These are phyloP conservation scores for Philypnodon macrostomus DNA, from an alignment of 2,797 vertebrate species.

Conservation along the genomic window DNA sequence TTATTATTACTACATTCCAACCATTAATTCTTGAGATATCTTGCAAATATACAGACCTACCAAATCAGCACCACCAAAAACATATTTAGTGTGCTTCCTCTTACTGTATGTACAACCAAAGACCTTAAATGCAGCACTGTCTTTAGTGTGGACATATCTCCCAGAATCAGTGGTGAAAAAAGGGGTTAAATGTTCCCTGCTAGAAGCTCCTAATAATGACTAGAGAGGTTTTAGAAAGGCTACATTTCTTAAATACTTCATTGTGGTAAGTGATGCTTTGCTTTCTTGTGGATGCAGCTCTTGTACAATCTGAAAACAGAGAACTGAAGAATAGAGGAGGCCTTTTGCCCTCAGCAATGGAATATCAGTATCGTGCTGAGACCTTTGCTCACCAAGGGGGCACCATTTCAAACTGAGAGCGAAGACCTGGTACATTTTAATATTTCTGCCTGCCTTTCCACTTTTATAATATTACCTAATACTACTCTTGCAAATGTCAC, in stretches of 20 bases:
- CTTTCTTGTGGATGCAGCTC: conserved; percentile 20
- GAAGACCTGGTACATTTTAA: conserved; percentile 58
- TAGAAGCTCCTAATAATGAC: too few relatives aligned
- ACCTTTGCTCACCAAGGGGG: conserved; percentile 45
- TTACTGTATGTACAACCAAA: not conserved
- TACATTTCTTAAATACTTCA: conserved; percentile 20
- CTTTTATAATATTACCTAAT: conserved; percentile 35
- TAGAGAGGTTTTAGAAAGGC: conserved; percentile 17
- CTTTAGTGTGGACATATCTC: conserved; percentile 1
- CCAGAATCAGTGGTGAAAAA: conserved; percentile 27
- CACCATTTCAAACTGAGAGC: conserved; percentile 29
- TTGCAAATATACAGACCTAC: too few relatives aligned
- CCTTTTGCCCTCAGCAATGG: conserved; percentile 48
- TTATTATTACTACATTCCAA: too few relatives aligned
- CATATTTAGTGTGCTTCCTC: not conserved
- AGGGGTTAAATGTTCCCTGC: conserved; percentile 49
- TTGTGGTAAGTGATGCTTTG: conserved; percentile 16
- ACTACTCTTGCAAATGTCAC: conserved; percentile 13
- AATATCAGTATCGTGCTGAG: conserved; percentile 40
- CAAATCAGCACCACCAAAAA: not conserved
- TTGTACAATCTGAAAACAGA: conserved; percentile 30
- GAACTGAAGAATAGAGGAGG: conserved; percentile 34
- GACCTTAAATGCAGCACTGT: not conserved
- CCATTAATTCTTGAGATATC: too few relatives aligned
- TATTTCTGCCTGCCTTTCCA: conserved; percentile 26